Percentiles rank a stretch among this genome's conserved stretches.
These are phyloP conservation scores for Hystrix brachyura DNA, from an alignment of 2,113 vertebrate genomes.

Conservation along the genomic window DNA sequence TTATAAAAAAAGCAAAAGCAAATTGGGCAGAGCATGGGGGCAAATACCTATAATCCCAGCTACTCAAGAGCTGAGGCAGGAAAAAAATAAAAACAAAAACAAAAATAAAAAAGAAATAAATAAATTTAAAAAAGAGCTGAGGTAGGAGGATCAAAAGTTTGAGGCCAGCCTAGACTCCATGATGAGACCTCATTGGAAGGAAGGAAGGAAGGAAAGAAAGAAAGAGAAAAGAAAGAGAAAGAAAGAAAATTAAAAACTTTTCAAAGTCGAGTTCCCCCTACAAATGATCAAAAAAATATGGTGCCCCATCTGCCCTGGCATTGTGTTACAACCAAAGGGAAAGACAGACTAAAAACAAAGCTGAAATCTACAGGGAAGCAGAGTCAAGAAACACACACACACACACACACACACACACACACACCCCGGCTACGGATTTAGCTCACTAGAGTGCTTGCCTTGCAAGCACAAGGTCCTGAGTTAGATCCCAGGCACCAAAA, in stretches of 20 bases:
- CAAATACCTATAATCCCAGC: background rate
- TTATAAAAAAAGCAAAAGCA: background rate
- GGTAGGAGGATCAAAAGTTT: background rate
- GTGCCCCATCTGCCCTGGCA: conserved; percentile 14
- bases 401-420: no score
- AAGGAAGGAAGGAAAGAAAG: accelerated
- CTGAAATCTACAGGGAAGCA: background rate
- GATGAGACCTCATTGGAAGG: background rate
- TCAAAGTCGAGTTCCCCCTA: conserved; percentile 18
- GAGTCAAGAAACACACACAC: conserved; percentile 18
- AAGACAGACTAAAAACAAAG: conserved; percentile 13
- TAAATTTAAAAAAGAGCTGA: no score
- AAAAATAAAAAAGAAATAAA: no score
- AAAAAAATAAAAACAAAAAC: no score
- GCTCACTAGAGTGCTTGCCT: no score
- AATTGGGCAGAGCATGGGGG: background rate
- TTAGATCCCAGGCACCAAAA: no score
- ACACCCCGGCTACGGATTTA: no score
- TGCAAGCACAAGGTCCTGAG: no score
- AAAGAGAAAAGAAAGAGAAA: accelerated
- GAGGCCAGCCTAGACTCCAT: background rate
- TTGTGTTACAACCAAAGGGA: background rate
- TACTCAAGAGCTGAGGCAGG: no score
- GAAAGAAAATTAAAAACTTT: background rate
- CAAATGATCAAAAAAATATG: background rate